A percentile compares a stretch with the other conserved stretches of the same genome.
phyloP scores from a whole-genome alignment of 2,888 invertebrate genomes.

The Gibbula magus region DNA sequence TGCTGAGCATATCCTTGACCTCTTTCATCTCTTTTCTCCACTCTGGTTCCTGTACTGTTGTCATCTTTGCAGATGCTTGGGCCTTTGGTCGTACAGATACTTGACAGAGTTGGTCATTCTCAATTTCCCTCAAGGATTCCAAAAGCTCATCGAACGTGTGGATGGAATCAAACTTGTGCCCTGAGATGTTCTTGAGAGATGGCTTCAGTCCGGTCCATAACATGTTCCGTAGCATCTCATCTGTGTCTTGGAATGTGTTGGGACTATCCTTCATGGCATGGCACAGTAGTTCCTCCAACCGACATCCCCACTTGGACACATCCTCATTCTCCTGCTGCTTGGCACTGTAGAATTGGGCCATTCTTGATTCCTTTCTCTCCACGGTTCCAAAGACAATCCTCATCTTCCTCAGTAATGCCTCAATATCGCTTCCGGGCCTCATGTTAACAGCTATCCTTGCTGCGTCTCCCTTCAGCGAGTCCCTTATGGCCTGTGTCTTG shows the following conservation, averaged over 20 bases:
- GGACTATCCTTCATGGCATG: not conserved
- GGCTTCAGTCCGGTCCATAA: not conserved
- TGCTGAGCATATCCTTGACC: not conserved
- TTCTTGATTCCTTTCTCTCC: not conserved
- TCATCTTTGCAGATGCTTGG: too few species aligned
- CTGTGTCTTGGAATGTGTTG: not conserved
- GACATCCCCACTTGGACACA: not conserved
- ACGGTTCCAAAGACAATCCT: not conserved
- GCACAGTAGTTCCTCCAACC: too few species aligned
- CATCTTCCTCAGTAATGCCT: not conserved
- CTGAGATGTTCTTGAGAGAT: not conserved
- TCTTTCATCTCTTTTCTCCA: not conserved
- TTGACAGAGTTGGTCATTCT: not conserved
- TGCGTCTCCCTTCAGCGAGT: not conserved
- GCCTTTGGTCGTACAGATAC: not conserved
- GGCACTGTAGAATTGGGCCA: not conserved
- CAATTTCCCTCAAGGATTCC: too few species aligned
- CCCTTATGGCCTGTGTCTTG: not conserved
- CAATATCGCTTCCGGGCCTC: not conserved
- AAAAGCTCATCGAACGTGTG: too few species aligned
- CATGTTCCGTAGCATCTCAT: too few species aligned
- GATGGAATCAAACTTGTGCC: too few species aligned
- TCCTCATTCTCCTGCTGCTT: not conserved
- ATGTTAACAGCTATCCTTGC: not conserved
- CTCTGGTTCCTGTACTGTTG: not conserved